Base-by-base conservation (phyloP, 2,797 vertebrate species). In the Mallotus villosus region DNA sequence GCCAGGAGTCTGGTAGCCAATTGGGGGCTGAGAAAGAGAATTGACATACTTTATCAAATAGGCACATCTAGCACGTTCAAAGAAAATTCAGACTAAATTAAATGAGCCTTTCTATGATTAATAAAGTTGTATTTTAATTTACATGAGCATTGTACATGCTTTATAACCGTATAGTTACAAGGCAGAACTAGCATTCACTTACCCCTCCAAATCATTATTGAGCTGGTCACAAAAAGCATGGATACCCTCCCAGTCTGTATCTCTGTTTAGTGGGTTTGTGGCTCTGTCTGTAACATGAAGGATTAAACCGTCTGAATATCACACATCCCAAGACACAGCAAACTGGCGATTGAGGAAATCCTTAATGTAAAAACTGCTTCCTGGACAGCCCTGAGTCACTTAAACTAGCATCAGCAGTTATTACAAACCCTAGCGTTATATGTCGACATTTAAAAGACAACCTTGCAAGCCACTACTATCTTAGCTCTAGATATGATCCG, bases 121-220 rank as follows among this genome's bases (percentile, higher is more conserved):
- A 2, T 46, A 46, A 46, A 46, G 41, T 46, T 46, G 41, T 46
- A 41, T 41, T 41, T 41, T 41, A 41, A 46, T 2, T 11, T 46
- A n/a, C n/a, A n/a, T 46, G 11, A 12, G 12, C 41, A 46, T 46
- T 46, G 41, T 14, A 46, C 9, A 46, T 14, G 41, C 41, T 46
- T 46, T 14, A 46, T 12, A 46, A 46, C 41, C 9, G n/a, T n/a
- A n/a, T n/a, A 63, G 32, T 53, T 12, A 58, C 29, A 6, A 27
- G 17, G n/a, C 17, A 58, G 21, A 24, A 24, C 11, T 5, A n/a
- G 78, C 85, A 27, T 67, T 67, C 64, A 51, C 94, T 89, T 85
- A 99, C 97, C 97, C 97, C 74, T 99, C 97, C 17, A 97, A 82
- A 74, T 99, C 97, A 87, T 94, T 94, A 87, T 95, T 97, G 83